phyloP scores from a whole-genome alignment of 2,888 invertebrate species.

The Nemapogon koenigi region DNA sequence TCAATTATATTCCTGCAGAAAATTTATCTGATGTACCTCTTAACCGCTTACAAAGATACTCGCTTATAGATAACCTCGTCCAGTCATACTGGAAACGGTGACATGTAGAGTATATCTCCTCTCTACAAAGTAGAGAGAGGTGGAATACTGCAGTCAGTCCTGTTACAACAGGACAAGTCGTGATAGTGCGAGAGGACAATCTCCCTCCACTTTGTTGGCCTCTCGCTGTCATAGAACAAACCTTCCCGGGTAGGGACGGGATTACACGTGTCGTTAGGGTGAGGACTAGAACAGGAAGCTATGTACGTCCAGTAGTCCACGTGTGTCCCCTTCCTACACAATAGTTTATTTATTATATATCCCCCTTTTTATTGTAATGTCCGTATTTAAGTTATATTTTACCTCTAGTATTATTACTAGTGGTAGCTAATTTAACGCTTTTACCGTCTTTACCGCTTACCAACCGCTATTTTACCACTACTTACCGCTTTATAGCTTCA shows the following conservation, averaged over 20 bases:
- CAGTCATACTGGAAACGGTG: conserved; percentile 11
- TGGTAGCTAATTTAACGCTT: too few relatives aligned
- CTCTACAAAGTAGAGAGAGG: conserved; percentile 9
- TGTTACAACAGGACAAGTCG: too few relatives aligned
- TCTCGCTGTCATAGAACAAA: conserved; percentile 7
- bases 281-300: conserved; percentile 6
- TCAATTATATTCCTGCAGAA: conserved; percentile 6
- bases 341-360: background rate
- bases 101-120: conserved; percentile 10
- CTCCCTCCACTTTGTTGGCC: conserved; percentile 11
- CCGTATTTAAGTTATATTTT: too few relatives aligned
- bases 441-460: too few relatives aligned
- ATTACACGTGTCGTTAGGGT: conserved; percentile 10
- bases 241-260: conserved; percentile 12
- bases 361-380: too few relatives aligned
- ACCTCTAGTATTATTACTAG: too few relatives aligned
- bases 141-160: conserved; percentile 1
- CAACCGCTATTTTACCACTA: too few relatives aligned
- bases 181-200: conserved; percentile 8
- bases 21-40: background rate
- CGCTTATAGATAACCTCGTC: conserved; percentile 7
- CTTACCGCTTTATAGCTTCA: too few relatives aligned
- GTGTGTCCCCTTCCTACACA: conserved; percentile 1
- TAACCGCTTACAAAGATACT: background rate
- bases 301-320: conserved; percentile 9